A percentile compares a stretch with the other conserved stretches of the same genome.
phyloP scores from a whole-genome alignment of 2,113 vertebrate species.

The Pongo abelii region DNA sequence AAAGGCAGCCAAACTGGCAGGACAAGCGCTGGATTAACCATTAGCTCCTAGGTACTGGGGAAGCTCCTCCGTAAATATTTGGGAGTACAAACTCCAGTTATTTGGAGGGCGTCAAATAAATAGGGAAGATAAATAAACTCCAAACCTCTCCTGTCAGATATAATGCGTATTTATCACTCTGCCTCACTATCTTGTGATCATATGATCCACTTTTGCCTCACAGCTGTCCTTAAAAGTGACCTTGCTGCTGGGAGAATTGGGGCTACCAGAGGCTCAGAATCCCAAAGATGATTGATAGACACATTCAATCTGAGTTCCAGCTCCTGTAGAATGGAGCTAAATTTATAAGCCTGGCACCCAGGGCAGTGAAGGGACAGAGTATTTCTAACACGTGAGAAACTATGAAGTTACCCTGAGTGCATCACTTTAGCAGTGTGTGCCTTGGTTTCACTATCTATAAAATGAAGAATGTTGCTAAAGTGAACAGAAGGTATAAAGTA shows the following conservation, averaged over 20 bases:
- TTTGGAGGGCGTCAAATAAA: background rate
- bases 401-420: background rate
- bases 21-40: slow-evolving; percentile 3
- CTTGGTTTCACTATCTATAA: background rate
- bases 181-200: background rate
- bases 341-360: background rate
- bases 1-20: background rate
- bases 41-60: background rate
- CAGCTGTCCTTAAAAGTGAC: background rate
- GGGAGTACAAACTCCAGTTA: slow-evolving; percentile 39
- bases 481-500: background rate
- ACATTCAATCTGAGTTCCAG: background rate
- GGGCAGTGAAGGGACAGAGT: background rate
- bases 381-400: background rate
- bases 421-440: background rate
- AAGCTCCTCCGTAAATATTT: slow-evolving; percentile 37
- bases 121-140: background rate
- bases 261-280: background rate
- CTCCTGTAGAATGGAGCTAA: background rate
- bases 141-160: background rate
- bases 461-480: background rate
- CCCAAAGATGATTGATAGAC: background rate
- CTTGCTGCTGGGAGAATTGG: background rate
- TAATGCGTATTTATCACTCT: background rate
- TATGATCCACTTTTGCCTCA: background rate